These are phyloP conservation scores for Musca vetustissima DNA, from an alignment of 1,140 invertebrate species.

Conservation along the genomic window DNA sequence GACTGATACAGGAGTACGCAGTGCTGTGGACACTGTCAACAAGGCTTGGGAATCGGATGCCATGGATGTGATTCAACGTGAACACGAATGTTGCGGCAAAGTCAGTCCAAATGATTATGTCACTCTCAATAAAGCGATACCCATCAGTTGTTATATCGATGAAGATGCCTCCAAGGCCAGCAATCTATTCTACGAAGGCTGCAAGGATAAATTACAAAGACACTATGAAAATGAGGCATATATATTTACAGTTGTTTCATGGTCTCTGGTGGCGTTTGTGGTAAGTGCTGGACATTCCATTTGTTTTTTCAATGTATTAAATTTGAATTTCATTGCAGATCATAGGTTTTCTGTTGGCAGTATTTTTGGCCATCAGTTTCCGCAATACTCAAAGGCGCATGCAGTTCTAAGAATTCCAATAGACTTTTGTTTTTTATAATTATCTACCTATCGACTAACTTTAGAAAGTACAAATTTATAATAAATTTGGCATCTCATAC, in stretches of 20 bases:
- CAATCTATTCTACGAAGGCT: conserved; percentile 39
- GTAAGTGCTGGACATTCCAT: conserved; percentile 32
- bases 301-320: neutral
- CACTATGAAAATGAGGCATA: conserved; percentile 42
- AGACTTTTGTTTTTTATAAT: no score
- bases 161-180: conserved; percentile 32
- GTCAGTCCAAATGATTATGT: conserved; percentile 47
- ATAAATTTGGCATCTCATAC: conserved; percentile 11
- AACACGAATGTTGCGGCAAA: conserved; percentile 45
- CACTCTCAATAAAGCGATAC: conserved; percentile 37
- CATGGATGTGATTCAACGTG: conserved; percentile 45
- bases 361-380: conserved; percentile 47
- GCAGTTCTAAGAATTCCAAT: conserved; percentile 42
- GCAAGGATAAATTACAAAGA: conserved; percentile 42
- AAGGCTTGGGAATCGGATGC: conserved; percentile 47
- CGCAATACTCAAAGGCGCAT: conserved; percentile 50
- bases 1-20: conserved; percentile 34
- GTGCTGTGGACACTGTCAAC: conserved; percentile 39
- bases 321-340: conserved; percentile 32
- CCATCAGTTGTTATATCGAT: conserved; percentile 43
- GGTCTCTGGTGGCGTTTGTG: conserved; percentile 45
- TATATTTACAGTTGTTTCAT: conserved; percentile 41
- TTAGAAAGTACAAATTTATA: conserved; percentile 12
- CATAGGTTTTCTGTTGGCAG: conserved; percentile 39
- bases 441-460: no score